phyloP scores from a whole-genome alignment of 2,888 invertebrate genomes.

The Dexiosoma caninum region DNA sequence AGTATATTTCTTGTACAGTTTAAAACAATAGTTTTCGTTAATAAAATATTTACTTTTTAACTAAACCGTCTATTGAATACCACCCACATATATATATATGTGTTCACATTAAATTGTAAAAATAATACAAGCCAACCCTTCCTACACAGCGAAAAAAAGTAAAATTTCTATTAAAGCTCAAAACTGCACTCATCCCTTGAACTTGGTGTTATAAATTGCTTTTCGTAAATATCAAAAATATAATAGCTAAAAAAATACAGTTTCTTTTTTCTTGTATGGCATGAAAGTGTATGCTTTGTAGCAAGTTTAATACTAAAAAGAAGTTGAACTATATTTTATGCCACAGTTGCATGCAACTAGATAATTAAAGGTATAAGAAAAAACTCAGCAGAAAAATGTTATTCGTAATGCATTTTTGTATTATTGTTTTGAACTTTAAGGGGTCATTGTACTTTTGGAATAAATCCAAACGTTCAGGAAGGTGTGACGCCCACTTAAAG shows the following conservation, averaged over 20 bases:
- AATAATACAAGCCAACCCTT: background rate
- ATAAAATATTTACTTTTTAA: too few species aligned
- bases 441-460: slow-evolving; percentile 55
- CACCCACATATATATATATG: too few species aligned
- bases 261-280: background rate
- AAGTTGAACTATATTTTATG: slow-evolving; percentile 54
- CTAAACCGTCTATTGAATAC: background rate
- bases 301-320: background rate
- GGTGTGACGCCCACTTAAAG: background rate
- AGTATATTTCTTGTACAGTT: too few species aligned
- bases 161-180: slow-evolving; percentile 3
- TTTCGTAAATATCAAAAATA: slow-evolving; percentile 7
- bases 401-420: slow-evolving; percentile 33
- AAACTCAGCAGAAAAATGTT: background rate
- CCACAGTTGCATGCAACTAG: slow-evolving; percentile 57
- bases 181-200: slow-evolving; percentile 52
- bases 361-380: slow-evolving; percentile 21
- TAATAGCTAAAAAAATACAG: background rate
- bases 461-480: slow-evolving; percentile 17
- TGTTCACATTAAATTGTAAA: background rate
- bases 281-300: background rate
- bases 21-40: too few species aligned
- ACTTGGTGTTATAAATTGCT: slow-evolving; percentile 48
- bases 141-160: background rate
- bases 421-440: slow-evolving; percentile 38